Percentiles rank a stretch among this genome's conserved stretches.
Evolutionary conservation across 2,888 invertebrate genomes (phyloP).

Genomic region (Scaptomyza flava): DNA sequence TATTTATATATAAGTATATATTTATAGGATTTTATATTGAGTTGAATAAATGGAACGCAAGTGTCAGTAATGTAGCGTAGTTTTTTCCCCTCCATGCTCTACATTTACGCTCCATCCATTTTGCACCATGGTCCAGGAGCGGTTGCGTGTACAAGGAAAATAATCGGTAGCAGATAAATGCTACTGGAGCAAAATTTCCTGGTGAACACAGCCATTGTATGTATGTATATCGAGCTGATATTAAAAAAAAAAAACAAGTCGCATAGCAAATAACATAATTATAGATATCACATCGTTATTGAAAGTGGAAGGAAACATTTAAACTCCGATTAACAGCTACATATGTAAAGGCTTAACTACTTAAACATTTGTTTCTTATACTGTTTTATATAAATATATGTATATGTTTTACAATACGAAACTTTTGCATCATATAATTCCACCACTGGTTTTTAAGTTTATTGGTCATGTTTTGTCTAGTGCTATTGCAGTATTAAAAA

Average conservation of each 20-base stretch:
- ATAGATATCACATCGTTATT: constrained; percentile 12
- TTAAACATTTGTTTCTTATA: constrained; percentile 4
- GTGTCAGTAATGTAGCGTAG: too few relatives aligned
- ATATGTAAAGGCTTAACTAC: constrained; percentile 10
- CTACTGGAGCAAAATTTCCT: too few relatives aligned
- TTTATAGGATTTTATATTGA: too few relatives aligned
- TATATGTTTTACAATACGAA: constrained; percentile 2
- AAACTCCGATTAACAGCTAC: constrained; percentile 37
- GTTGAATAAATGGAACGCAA: too few relatives aligned
- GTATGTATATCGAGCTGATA: constrained; percentile 26
- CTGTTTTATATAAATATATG: neutral
- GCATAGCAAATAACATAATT: constrained; percentile 2
- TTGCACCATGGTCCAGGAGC: too few relatives aligned
- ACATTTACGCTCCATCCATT: too few relatives aligned
- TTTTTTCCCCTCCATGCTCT: too few relatives aligned
- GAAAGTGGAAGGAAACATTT: constrained; percentile 12
- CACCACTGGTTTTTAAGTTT: constrained; percentile 60
- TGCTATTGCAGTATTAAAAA: constrained; percentile 74
- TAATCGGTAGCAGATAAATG: too few relatives aligned
- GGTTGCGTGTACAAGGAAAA: too few relatives aligned
- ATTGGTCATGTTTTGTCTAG: constrained; percentile 66
- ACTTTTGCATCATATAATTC: constrained; percentile 69
- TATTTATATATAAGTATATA: too few relatives aligned
- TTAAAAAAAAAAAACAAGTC: constrained; percentile 22
- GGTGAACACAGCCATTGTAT: too few relatives aligned